A percentile compares a stretch with the other conserved stretches of the same genome.
These are phyloP conservation scores for Camponotus floridanus DNA, from an alignment of 1,140 invertebrate species.

Conservation along the genomic window DNA sequence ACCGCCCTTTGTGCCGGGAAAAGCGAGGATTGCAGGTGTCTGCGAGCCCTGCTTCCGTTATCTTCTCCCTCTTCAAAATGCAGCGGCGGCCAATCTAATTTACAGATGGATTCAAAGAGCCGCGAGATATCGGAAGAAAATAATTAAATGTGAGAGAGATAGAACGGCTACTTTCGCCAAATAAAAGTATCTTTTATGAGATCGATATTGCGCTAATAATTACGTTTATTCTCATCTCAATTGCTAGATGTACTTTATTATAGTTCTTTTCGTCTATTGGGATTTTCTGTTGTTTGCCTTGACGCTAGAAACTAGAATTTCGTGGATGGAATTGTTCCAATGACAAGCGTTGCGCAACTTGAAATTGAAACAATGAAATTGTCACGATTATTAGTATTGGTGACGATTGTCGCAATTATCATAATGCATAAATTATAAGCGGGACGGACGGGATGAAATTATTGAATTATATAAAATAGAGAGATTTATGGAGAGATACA, in stretches of 20 bases:
- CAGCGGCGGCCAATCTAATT: constrained; percentile 65
- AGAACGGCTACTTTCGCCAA: constrained; percentile 51
- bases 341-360: not conserved
- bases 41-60: constrained; percentile 22
- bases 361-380: not conserved
- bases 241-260: not conserved
- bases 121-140: constrained; percentile 68
- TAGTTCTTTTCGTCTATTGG: not conserved
- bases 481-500: not conserved
- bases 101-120: constrained; percentile 63
- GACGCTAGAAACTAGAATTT: not conserved
- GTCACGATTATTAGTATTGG: not conserved
- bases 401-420: not conserved
- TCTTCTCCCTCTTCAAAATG: not conserved
- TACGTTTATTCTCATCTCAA: no score
- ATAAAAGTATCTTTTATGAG: constrained; percentile 60
- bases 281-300: not conserved
- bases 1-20: constrained; percentile 14
- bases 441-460: not conserved
- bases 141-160: constrained; percentile 66
- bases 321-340: not conserved
- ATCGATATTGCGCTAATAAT: no score
- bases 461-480: not conserved
- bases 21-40: constrained; percentile 39
- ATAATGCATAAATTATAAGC: not conserved